Evolutionary conservation across 2,797 vertebrate species (phyloP).

Genomic region (Odontamblyopus rebecca): DNA sequence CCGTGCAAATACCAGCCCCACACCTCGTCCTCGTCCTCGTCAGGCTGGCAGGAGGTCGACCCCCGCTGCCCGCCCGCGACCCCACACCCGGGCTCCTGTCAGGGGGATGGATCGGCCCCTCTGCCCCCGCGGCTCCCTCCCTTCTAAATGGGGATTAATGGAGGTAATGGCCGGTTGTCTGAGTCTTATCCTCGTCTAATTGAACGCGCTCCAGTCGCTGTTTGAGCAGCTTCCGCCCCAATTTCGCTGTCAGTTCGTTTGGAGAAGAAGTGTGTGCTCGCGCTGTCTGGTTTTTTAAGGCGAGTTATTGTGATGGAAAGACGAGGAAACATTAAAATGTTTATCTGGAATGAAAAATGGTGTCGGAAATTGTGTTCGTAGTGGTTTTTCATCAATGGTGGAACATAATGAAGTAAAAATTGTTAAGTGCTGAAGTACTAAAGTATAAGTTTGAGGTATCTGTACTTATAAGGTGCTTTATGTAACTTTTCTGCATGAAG

Average conservation of each 20-base stretch:
- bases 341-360: no score
- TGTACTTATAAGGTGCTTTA: no score
- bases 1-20: slow-evolving; percentile 58
- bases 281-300: neutral
- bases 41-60: slow-evolving; percentile 57
- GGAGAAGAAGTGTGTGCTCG: slow-evolving; percentile 14
- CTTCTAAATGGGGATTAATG: slow-evolving; percentile 70
- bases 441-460: no score
- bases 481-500: no score
- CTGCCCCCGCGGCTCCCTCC: slow-evolving; percentile 38
- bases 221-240: slow-evolving; percentile 36
- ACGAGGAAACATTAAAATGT: no score
- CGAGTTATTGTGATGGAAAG: neutral
- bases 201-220: slow-evolving; percentile 51
- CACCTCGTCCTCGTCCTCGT: slow-evolving; percentile 60
- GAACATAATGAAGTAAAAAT: no score
- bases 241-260: slow-evolving; percentile 30
- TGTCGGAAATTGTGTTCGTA: no score
- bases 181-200: slow-evolving; percentile 67
- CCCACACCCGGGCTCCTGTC: slow-evolving; percentile 65
- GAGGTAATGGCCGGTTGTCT: slow-evolving; percentile 69
- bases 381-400: no score
- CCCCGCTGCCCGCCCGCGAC: slow-evolving; percentile 56
- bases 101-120: slow-evolving; percentile 56
- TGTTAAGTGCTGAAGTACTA: no score